A percentile compares a stretch with the other conserved stretches of the same genome.
These are phyloP conservation scores for Hybognathus amarus DNA, from an alignment of 2,797 vertebrate species.

Conservation along the genomic window DNA sequence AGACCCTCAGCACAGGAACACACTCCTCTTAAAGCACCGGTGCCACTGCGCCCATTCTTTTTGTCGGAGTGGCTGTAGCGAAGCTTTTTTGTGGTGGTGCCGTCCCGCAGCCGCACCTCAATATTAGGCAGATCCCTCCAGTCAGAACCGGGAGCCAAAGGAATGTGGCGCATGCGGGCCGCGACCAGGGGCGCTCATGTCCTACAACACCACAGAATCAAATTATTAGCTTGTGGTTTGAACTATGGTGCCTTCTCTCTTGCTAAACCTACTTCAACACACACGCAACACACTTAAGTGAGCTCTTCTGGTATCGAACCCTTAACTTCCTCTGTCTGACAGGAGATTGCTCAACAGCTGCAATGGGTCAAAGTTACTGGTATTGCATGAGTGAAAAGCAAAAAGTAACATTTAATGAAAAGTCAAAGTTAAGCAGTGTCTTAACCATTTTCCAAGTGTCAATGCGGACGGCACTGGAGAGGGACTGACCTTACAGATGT, in stretches of 20 bases:
- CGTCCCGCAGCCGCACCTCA: constrained; percentile 89
- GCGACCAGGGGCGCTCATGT: constrained; percentile 96
- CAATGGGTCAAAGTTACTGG: neutral
- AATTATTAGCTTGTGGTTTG: neutral
- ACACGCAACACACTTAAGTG: neutral
- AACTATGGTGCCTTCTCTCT: neutral
- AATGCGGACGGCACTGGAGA: neutral
- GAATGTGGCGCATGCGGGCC: constrained; percentile 94
- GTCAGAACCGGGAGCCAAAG: constrained; percentile 92
- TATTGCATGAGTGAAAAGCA: no score
- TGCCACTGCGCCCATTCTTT: constrained; percentile 89
- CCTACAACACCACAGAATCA: constrained; percentile 71
- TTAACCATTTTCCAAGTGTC: no score
- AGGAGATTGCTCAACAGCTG: neutral
- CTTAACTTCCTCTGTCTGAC: neutral
- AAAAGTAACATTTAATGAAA: no score
- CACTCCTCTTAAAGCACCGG: constrained; percentile 86
- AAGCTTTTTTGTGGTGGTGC: constrained; percentile 88
- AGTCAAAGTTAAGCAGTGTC: neutral
- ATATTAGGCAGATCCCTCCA: constrained; percentile 98
- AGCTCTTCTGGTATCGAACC: neutral
- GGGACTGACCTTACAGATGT: constrained; percentile 91
- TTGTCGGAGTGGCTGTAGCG: constrained; percentile 88
- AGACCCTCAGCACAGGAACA: constrained; percentile 91
- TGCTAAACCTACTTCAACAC: neutral